Base-by-base conservation (phyloP, 2,888 invertebrate species). In the Temnothorax ravouxi region DNA sequence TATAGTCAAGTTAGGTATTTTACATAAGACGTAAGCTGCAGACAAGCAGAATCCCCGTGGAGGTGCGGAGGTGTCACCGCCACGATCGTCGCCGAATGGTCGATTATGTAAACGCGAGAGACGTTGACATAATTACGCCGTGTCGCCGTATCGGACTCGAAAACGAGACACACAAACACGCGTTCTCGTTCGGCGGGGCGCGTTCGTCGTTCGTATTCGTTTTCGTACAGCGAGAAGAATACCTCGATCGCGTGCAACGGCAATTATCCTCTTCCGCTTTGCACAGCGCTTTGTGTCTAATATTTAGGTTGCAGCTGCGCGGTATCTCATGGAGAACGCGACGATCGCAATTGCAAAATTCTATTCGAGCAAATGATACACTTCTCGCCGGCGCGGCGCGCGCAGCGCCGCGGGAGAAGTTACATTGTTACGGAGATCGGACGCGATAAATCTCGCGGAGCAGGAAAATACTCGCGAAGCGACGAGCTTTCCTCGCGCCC, bases 41-140 rank as follows among this genome's bases (percentile, higher is more conserved):
- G 52, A 77, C 71, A 87, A 91, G 85, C 87, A 88, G 91, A 92
- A 92, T 89, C 92, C 90, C 79, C 86, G 18, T 41, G 38, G 29
- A 47, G 29, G 62, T 41, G 71, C 84, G 38, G 29, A 47, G 29
- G 62, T 41, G 71, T 84, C 82, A 56, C 64, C 74, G 75, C 76
- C 67, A 3, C 29, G 52, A 77, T 67, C 82, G 77, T 85, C 84
- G 56, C 64, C 71, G 54, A 84, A 88, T 87, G 61, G 62, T 41
- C 72, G 64, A 74, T 90, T 91, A 82, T 82, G 75, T 88, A 91
- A 90, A 72, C 82, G 8, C 38, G n/a, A 54, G 64, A n/a, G 64
- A n/a, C n/a, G 2, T 38, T 34, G 50, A 34, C 69, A 61, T 47
- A 66, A 77, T 82, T 82, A 56, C 18, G 64, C 6, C 9, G 15